Base-by-base conservation (phyloP, 2,888 invertebrate genomes). In the Malthinus flaveolus region DNA sequence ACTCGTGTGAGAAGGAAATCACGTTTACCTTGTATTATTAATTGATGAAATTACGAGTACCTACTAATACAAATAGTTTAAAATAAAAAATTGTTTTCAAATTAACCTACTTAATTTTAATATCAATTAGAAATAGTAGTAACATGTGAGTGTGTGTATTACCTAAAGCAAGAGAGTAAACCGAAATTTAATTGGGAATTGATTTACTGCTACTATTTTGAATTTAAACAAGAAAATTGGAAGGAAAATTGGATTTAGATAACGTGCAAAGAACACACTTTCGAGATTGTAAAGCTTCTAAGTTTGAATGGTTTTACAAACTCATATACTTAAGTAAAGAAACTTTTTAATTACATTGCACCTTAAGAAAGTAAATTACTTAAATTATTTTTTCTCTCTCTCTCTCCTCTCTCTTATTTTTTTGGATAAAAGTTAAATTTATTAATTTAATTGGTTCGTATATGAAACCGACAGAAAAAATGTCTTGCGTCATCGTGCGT, bases 121-220 rank as follows among this genome's bases (percentile, higher is more conserved):
- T 48, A 36, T 36, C 46, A 54, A 37, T 54, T 54, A 48, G 39
- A 39, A 23, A 23, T 23, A 23, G 23, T 23, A 23, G 5, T 23
- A 23, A 5, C 5, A 5, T 23, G 23, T 23, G 23, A 23, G 23
- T 23, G 23, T 23, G 4, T 32, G 39, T 48, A 32, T 54, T 46
- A 48, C 48, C 32, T 23, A 4, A 52, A 32, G 46, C 39, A 32
- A 46, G 37, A 48, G 39, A 48, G 39, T 39, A 54, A 47, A 54
- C 54, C 35, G 47, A 52, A 54, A 54, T 54, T 47, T 54, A 54
- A 54, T 54, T 47, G 54, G 31, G 36, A 54, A 32, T 54, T 47
- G 54, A 54, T 54, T 54, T 54, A 54, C 31, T 31, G 47, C 47
- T 47, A 15, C 47, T 42, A 39, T 54, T 54, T 48, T 48, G 54